Base-by-base conservation (phyloP, 2,888 invertebrate species). In the Rhodophaea formosa region DNA sequence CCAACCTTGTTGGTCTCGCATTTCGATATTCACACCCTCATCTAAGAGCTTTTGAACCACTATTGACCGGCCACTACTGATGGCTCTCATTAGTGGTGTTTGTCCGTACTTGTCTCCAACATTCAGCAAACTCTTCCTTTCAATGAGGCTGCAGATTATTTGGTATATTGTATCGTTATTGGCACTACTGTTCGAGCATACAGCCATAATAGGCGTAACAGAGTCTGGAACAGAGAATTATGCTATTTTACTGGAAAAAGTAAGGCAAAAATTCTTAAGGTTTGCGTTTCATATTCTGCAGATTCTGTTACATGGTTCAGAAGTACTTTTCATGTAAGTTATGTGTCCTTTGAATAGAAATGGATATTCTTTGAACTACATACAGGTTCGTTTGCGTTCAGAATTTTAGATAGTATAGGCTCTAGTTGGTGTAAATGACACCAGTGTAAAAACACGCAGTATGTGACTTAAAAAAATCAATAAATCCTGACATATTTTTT, bases 21-120 rank as follows among this genome's bases (percentile, higher is more conserved):
- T 91, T 72, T 93, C 89, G 68, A 93, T 88, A 79, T 94, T 86
- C 46, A 88, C 87, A 59, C 88, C 80, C 59, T 89, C 69, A 45
- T 93, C 90, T 14, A 94, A 60, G 7, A 95, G 75, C 65, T 92
- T 87, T 66, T 87, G 69, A 0, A 94, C 92, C 46, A 93, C 86
- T 44, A 83, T 78, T 10, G 80, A 68, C 66, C 93, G 86, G 23
- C 94, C 93, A 63, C 86, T 88, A 51, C 84, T 78, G 42, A 93
- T 92, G 5, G 95, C 94, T 64, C 88, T 90, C 94, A 95, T 94
- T 0, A 95, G 75, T 7, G 94, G 92, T 44, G 93, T 94, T 75
- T 92, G 92, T 10, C 94, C 92, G 70, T 88, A 92, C 65, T 92
- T 93, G 69, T 92, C 93, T 29, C 87, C 91, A 47, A 91, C 79